These are phyloP conservation scores for Mayetiola destructor DNA, from an alignment of 2,888 invertebrate species.

Conservation along the genomic window DNA sequence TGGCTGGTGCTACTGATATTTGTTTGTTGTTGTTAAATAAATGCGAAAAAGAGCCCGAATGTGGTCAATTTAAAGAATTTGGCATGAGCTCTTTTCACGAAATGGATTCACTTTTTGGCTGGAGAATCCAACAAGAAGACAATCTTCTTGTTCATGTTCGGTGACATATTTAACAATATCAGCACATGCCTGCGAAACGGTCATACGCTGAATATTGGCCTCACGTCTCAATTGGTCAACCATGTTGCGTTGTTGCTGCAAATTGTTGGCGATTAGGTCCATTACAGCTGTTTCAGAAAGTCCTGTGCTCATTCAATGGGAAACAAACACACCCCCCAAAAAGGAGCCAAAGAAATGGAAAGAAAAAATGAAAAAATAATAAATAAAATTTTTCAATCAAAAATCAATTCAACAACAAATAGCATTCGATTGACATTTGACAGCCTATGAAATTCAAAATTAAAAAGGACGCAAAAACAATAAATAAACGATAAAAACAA, in stretches of 20 bases:
- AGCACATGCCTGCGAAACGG: constrained; percentile 78
- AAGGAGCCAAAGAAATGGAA: too few species aligned
- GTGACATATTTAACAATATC: constrained; percentile 82
- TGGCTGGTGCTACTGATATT: not conserved
- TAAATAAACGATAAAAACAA: too few species aligned
- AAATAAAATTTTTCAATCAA: too few species aligned
- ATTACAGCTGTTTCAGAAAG: constrained; percentile 78
- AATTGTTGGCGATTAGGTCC: constrained; percentile 85
- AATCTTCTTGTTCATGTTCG: constrained; percentile 87
- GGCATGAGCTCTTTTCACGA: constrained; percentile 83
- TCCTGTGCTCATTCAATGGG: too few species aligned
- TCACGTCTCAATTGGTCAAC: constrained; percentile 88
- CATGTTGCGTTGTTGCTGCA: constrained; percentile 80
- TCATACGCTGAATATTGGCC: constrained; percentile 72
- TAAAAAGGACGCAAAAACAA: too few species aligned
- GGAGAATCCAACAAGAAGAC: constrained; percentile 81
- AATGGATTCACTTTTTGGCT: constrained; percentile 92
- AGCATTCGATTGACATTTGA: too few species aligned
- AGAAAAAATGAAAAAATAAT: too few species aligned
- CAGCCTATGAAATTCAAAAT: too few species aligned
- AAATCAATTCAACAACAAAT: too few species aligned
- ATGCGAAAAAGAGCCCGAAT: not conserved
- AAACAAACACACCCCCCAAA: too few species aligned
- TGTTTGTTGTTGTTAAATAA: not conserved
- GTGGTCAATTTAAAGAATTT: not conserved